Conservation (phyloP, 2,113 vertebrate species). For the Ramphastos sulfuratus region DNA sequence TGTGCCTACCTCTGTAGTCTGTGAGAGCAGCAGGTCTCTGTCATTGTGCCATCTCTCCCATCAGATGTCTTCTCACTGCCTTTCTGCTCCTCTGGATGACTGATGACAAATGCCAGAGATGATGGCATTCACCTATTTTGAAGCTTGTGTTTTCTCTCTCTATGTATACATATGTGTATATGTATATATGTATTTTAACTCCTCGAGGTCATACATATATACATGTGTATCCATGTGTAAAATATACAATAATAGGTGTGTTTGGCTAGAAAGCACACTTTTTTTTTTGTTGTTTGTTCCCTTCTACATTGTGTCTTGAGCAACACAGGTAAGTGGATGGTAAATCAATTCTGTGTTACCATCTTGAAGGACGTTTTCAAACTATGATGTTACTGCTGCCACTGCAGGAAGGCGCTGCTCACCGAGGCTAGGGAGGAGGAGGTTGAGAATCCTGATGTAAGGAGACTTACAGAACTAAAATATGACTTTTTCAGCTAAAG, state of each 20-base stretch:
- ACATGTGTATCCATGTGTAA: slow-evolving; percentile 78
- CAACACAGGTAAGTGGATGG: slow-evolving; percentile 75
- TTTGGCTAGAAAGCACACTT: slow-evolving; percentile 49
- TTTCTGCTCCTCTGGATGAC: slow-evolving; percentile 17
- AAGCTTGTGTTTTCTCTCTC: slow-evolving; percentile 68
- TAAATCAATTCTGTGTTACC: slow-evolving; percentile 37
- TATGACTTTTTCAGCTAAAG: neutral
- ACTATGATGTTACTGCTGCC: neutral
- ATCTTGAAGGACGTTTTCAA: slow-evolving; percentile 34
- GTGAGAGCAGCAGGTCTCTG: neutral
- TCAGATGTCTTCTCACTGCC: slow-evolving; percentile 1
- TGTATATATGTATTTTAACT: slow-evolving; percentile 82
- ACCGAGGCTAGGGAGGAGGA: neutral
- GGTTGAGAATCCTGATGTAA: neutral
- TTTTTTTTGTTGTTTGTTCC: neutral
- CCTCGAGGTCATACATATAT: slow-evolving; percentile 78
- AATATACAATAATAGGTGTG: slow-evolving; percentile 58
- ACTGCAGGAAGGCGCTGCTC: neutral
- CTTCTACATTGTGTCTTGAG: slow-evolving; percentile 29
- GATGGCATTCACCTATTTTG: slow-evolving; percentile 38
- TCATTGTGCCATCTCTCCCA: slow-evolving; percentile 3
- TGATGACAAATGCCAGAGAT: slow-evolving; percentile 43
- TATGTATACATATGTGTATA: slow-evolving; percentile 82
- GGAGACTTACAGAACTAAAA: neutral
- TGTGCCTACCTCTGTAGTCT: neutral